phyloP scores from a whole-genome alignment of 1,140 invertebrate genomes.

The Stegodyphus dumicola region DNA sequence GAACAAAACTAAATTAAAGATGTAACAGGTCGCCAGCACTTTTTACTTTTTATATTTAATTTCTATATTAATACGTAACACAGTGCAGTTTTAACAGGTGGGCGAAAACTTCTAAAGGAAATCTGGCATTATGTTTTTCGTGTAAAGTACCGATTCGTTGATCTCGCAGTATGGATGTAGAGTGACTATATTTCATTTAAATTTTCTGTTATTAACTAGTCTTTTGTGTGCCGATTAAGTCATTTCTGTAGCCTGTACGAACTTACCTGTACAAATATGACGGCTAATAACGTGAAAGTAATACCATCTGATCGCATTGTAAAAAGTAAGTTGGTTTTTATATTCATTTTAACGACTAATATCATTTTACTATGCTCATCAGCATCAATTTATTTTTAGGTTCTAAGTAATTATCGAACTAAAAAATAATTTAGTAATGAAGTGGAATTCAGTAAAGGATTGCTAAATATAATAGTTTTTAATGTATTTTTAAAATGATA shows the following conservation, averaged over 20 bases:
- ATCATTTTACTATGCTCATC: background rate
- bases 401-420: too few relatives aligned
- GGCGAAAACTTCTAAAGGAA: constrained; percentile 3
- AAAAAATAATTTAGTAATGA: too few relatives aligned
- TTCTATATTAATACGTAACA: too few relatives aligned
- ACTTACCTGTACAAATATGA: constrained; percentile 20
- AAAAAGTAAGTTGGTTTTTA: constrained; percentile 30
- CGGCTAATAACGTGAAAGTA: constrained; percentile 51
- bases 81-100: constrained; percentile 38
- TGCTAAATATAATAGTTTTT: too few relatives aligned
- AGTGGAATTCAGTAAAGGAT: too few relatives aligned
- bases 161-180: constrained; percentile 51
- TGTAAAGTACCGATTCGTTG: constrained; percentile 48
- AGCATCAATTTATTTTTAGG: too few relatives aligned
- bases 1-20: too few relatives aligned
- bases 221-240: constrained; percentile 1
- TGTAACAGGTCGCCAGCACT: too few relatives aligned
- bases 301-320: constrained; percentile 43
- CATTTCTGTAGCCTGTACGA: background rate
- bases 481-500: too few relatives aligned
- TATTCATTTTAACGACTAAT: background rate
- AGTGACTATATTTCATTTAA: constrained; percentile 29
- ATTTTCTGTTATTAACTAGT: constrained; percentile 3
- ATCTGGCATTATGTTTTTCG: constrained; percentile 36
- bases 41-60: too few relatives aligned